These are phyloP conservation scores for Steatornis caripensis DNA, from an alignment of 2,113 vertebrate species.

Conservation along the genomic window DNA sequence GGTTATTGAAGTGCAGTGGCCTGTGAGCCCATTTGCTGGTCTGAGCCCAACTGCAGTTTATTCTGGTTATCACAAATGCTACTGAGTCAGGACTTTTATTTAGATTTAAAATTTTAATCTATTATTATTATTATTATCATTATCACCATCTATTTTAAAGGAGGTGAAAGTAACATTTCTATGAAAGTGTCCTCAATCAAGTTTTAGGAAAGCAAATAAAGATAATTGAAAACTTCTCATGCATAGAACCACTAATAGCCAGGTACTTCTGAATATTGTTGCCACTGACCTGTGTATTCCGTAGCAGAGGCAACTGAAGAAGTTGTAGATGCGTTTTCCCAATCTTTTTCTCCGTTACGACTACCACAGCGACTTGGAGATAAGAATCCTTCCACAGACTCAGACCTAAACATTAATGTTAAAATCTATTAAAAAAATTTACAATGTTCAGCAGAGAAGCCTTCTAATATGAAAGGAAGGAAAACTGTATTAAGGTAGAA, in stretches of 20 bases:
- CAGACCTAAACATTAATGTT: constrained; percentile 76
- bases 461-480: background rate
- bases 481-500: background rate
- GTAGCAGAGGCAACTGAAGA: constrained; percentile 94
- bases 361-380: constrained; percentile 90
- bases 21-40: background rate
- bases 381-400: constrained; percentile 92
- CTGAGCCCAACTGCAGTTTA: background rate
- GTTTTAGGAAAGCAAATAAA: background rate
- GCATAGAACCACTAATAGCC: background rate
- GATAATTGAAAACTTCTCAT: background rate
- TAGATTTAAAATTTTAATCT: background rate
- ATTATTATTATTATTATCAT: background rate
- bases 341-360: constrained; percentile 95
- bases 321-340: constrained; percentile 95
- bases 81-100: background rate
- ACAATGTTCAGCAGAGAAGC: background rate
- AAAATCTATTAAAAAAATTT: background rate
- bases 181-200: background rate
- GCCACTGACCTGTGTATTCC: constrained; percentile 89
- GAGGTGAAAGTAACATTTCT: background rate
- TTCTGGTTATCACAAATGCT: background rate
- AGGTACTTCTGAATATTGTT: background rate
- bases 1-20: background rate
- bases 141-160: background rate